Evolutionary conservation across 35 echinoderm and acorn worm species (phyloP).

Genomic region (Hemicentrotus pulcherrimus): DNA sequence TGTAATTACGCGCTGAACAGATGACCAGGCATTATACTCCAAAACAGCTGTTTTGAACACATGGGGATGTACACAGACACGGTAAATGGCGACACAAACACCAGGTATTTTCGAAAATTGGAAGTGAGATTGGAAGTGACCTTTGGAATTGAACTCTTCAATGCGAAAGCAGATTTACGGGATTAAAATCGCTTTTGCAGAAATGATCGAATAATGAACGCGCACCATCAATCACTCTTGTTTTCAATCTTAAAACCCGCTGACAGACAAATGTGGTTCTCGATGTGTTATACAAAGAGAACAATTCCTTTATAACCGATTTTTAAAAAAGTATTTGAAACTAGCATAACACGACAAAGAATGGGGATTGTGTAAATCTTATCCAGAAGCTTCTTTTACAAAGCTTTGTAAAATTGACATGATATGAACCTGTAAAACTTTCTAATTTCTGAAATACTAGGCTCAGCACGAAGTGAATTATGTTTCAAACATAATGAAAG

Average conservation of each 20-base stretch:
- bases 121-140: neutral
- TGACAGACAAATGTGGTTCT: neutral
- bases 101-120: neutral
- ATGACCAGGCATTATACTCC: neutral
- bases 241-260: neutral
- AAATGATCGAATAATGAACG: neutral
- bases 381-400: no score
- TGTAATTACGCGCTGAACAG: neutral
- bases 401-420: no score
- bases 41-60: conserved; percentile 1
- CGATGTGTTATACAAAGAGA: neutral
- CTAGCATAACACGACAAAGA: no score
- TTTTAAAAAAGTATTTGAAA: no score
- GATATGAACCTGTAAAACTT: no score
- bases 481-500: no score
- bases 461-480: no score
- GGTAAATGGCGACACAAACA: neutral
- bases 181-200: neutral
- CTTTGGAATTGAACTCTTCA: neutral
- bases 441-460: no score
- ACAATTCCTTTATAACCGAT: no score
- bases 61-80: neutral
- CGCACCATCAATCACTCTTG: neutral
- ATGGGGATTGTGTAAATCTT: no score
- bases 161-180: neutral